Evolutionary conservation across 1,140 invertebrate species (phyloP).

Genomic region (silkworm (Bombyx mori)): DNA sequence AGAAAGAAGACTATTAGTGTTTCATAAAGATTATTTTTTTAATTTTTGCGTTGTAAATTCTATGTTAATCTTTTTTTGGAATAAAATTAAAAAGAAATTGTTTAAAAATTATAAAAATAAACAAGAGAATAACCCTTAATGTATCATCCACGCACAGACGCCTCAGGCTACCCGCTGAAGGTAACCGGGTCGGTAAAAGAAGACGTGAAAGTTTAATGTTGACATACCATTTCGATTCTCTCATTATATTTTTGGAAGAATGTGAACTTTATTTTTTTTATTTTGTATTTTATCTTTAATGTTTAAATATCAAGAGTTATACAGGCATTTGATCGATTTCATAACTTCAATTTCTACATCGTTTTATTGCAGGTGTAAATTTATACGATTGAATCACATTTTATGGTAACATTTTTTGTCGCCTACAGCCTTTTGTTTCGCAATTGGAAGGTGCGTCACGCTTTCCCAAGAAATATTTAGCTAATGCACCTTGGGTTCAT

Average conservation of each 20-base stretch:
- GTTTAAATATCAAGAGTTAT: too few species aligned
- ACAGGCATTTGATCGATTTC: too few species aligned
- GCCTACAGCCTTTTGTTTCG: neutral
- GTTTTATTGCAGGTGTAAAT: too few species aligned
- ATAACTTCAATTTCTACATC: too few species aligned
- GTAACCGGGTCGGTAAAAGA: constrained; percentile 22
- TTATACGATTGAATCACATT: too few species aligned
- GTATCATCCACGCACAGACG: constrained; percentile 47
- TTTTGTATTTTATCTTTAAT: too few species aligned
- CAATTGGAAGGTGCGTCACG: constrained; percentile 1
- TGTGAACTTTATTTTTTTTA: too few species aligned
- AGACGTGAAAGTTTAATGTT: constrained; percentile 32
- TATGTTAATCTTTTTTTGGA: neutral
- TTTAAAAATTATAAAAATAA: constrained; percentile 15
- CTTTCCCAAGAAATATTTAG: constrained; percentile 2
- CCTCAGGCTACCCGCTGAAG: constrained; percentile 42
- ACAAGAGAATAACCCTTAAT: constrained; percentile 31
- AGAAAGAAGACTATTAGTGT: too few species aligned
- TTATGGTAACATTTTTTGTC: too few species aligned
- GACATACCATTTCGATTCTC: constrained; percentile 15
- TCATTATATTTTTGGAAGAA: too few species aligned
- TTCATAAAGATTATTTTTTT: too few species aligned
- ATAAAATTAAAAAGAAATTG: neutral
- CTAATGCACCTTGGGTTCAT: constrained; percentile 4
- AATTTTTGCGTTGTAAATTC: too few species aligned